Conservation (phyloP, 2,797 vertebrate species). For the Alauda arvensis region DNA sequence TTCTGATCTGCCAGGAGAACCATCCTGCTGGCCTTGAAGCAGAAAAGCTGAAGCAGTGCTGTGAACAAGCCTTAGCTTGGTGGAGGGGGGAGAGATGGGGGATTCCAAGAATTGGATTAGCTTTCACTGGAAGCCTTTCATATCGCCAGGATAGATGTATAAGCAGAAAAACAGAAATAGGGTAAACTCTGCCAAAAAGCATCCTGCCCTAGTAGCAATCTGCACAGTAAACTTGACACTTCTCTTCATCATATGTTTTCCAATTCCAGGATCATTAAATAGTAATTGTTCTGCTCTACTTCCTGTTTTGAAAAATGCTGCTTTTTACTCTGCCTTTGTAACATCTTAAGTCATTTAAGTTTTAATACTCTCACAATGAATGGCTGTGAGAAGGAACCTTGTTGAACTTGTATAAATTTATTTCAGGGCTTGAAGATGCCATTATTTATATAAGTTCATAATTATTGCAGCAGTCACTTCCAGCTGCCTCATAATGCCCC, state of each 20-base stretch:
- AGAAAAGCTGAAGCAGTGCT: neutral
- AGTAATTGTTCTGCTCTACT: constrained; percentile 52
- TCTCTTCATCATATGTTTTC: constrained; percentile 38
- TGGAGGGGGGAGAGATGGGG: neutral
- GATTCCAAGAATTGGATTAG: constrained; percentile 41
- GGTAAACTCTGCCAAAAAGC: constrained; percentile 42
- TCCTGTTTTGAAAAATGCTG: constrained; percentile 58
- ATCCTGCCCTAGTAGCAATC: neutral
- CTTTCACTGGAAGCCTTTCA: constrained; percentile 26
- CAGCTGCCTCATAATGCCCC: neutral
- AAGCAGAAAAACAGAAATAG: constrained; percentile 53
- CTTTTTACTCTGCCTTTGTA: constrained; percentile 44
- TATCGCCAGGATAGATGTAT: neutral
- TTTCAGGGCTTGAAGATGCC: constrained; percentile 28
- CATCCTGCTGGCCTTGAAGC: neutral
- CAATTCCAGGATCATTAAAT: constrained; percentile 44
- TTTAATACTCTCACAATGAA: constrained; percentile 26
- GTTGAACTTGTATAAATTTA: constrained; percentile 12
- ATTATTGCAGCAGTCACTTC: constrained; percentile 28
- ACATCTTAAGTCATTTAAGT: constrained; percentile 48
- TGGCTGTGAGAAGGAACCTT: constrained; percentile 2
- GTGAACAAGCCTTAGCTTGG: neutral
- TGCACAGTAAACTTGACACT: constrained; percentile 27
- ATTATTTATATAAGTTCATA: constrained; percentile 31
- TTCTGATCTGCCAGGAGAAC: neutral